Evolutionary conservation across 37 sponge, comb jelly and placozoan species (phyloP), one percentile per base, ranked within the genome.

Genomic region (Bolinopsis microptera): DNA sequence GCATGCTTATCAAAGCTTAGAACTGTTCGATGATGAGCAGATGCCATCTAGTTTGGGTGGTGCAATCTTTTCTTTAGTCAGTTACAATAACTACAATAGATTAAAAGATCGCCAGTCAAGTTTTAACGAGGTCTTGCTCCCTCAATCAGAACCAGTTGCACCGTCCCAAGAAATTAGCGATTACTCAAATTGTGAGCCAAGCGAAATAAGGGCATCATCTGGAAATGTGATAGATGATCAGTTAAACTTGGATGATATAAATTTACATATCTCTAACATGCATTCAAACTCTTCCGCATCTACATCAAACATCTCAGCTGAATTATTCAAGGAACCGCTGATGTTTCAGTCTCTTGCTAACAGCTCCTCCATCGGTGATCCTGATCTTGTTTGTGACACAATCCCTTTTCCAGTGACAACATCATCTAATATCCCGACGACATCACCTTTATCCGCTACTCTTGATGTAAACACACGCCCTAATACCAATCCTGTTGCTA

Each of bases 1-100:
- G 28, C 74, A 70, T 70, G 74, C 74, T n/a, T 70, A 70, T 70
- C 74, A 70, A 5, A 70, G 21, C 74, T 24, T 70, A 22, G 30
- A 70, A 5, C 2, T 2, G 1, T n/a, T 22, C 21, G 74, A 70
- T 70, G 25, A 22, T n/a, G 30, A 28, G 25, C 3, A 9, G 2
- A 70, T 28, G 25, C 30, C 5, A 24, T 2, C 25, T 70, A 70
- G 30, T 70, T 70, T 70, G 5, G 74, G 21, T 70, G 28, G 2
- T 3, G 30, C 30, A 28, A 22, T 70, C 16, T 26, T 70, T 70
- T 70, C 74, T 1, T 70, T 70, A n/a, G 30, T 24, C 21, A 26
- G 21, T 70, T 70, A 70, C 74, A 70, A 70, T 22, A 26, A 70
- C 30, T 70, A 70, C 26, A 70, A 70, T 22, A 70, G 26, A 22